phyloP scores from a whole-genome alignment of 30 jellyfish, hydroid and myxozoan genomes.

The Morbakka virulenta region DNA sequence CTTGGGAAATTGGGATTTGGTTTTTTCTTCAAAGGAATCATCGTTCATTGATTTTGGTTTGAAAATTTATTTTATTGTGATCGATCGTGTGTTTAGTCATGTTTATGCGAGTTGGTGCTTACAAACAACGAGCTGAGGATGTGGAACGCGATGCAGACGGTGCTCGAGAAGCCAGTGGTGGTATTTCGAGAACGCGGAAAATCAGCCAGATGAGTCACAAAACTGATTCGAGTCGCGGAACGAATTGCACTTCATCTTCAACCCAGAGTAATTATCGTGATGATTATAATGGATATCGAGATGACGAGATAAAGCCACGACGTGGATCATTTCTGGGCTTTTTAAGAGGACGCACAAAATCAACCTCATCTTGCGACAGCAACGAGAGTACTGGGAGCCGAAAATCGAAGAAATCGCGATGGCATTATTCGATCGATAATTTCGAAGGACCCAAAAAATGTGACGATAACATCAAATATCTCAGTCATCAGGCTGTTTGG shows the following conservation, averaged over 20 bases:
- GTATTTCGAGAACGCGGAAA: background rate
- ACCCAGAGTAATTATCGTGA: background rate
- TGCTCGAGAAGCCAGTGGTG: background rate
- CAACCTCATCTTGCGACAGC: conserved; percentile 17
- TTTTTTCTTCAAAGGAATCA: too few species aligned
- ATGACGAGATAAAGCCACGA: background rate
- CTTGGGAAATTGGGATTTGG: too few species aligned
- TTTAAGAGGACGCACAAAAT: conserved; percentile 3
- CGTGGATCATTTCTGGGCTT: background rate
- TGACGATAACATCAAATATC: conserved; percentile 23
- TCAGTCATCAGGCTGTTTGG: conserved; percentile 52
- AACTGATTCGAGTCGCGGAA: background rate
- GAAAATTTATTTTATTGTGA: too few species aligned
- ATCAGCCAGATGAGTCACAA: background rate
- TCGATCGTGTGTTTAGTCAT: too few species aligned
- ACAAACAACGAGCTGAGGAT: background rate
- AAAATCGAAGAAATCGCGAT: conserved; percentile 6
- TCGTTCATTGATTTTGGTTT: too few species aligned
- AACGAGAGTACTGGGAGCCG: background rate
- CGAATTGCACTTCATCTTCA: background rate
- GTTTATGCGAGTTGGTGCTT: background rate
- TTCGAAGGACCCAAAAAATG: conserved; percentile 35
- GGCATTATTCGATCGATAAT: conserved; percentile 42
- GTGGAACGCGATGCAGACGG: background rate
- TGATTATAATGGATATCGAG: background rate